A percentile compares a stretch with the other conserved stretches of the same genome.
Evolutionary conservation across 2,888 invertebrate species (phyloP).

Genomic region (Ophion slaviceki): DNA sequence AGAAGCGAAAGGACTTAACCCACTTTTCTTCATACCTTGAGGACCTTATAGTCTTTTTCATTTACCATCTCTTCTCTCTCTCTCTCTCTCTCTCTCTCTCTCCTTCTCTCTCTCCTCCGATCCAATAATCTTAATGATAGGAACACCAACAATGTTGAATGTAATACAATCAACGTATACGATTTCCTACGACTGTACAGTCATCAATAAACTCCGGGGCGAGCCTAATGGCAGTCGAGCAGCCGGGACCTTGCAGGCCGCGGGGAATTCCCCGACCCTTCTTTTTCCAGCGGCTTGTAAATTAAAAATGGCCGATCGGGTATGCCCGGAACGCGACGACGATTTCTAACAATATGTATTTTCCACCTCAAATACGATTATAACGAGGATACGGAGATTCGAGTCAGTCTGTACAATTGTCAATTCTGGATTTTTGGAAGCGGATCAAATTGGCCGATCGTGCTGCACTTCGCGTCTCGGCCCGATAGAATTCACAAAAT

Average conservation of each 20-base stretch:
- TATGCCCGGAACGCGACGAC: neutral
- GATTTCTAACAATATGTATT: neutral
- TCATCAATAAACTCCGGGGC: slow-evolving; percentile 68
- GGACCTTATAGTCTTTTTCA: neutral
- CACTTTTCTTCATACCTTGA: neutral
- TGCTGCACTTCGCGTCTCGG: neutral
- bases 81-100: neutral
- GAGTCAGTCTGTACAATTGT: neutral
- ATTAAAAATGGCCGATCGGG: slow-evolving; percentile 37
- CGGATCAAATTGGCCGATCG: neutral
- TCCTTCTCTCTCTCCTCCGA: neutral
- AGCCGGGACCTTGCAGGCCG: neutral
- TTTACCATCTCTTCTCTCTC: neutral
- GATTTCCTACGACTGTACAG: neutral
- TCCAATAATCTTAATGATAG: neutral
- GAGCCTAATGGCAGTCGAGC: slow-evolving; percentile 62
- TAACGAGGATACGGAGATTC: neutral
- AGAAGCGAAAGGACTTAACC: neutral
- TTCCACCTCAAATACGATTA: neutral
- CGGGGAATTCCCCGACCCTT: slow-evolving; percentile 67
- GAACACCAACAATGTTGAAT: neutral
- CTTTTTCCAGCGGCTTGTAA: slow-evolving; percentile 47
- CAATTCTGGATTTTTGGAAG: neutral
- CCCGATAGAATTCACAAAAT: neutral
- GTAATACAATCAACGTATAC: neutral